These are phyloP conservation scores for Poecilobothrus nobilitatus DNA, from an alignment of 2,888 invertebrate genomes.

Conservation along the genomic window DNA sequence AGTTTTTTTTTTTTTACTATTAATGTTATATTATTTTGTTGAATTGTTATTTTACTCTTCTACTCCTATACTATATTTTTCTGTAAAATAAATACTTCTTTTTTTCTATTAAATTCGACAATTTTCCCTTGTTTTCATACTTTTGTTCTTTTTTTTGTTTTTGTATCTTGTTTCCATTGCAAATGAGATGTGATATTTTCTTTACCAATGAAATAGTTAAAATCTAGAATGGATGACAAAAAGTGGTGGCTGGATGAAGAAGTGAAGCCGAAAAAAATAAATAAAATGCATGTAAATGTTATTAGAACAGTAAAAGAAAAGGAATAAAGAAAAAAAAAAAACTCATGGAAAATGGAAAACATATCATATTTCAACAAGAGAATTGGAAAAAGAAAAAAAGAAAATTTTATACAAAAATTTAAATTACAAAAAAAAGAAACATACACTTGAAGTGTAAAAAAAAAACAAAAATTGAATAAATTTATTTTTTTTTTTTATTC, in stretches of 20 bases:
- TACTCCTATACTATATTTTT: too few relatives aligned
- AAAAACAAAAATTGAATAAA: not conserved
- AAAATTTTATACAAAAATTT: not conserved
- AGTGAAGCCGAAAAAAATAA: not conserved
- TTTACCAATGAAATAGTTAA: not conserved
- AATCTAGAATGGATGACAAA: not conserved
- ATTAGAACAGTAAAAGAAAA: too few relatives aligned
- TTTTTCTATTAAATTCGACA: not conserved
- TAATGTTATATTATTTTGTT: not conserved
- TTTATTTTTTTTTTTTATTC: not conserved
- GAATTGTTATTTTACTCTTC: not conserved
- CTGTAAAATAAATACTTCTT: not conserved
- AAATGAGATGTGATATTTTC: not conserved
- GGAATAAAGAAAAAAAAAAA: not conserved
- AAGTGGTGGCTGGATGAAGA: not conserved
- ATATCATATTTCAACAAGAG: not conserved
- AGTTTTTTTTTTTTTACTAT: not conserved
- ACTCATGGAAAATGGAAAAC: not conserved
- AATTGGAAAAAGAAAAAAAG: not conserved
- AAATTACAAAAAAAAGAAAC: not conserved
- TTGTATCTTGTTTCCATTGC: not conserved
- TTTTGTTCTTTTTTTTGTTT: not conserved
- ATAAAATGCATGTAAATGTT: too few relatives aligned
- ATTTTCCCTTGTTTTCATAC: not conserved
- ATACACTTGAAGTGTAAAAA: not conserved